Evolutionary conservation across 1,140 invertebrate genomes (phyloP), one percentile per base, ranked within the genome.

Genomic region (Cheumatopsyche charites): DNA sequence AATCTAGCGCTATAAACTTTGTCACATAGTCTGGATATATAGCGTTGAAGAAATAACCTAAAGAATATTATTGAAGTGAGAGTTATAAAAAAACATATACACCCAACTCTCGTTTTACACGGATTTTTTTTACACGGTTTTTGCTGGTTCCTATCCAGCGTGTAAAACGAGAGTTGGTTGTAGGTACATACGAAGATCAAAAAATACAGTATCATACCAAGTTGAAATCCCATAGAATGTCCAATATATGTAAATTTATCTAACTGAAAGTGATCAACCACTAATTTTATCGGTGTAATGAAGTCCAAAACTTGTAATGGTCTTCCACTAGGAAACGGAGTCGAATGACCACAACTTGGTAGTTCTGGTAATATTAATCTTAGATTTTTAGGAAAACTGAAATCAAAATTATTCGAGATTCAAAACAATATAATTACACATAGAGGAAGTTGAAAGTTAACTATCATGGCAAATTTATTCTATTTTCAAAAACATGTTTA

Each of bases 171-270:
- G n/a, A n/a, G n/a, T n/a, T n/a, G n/a, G n/a, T n/a, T n/a, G n/a
- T n/a, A n/a, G n/a, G n/a, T n/a, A n/a, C n/a, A n/a, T n/a, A n/a
- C n/a, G n/a, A n/a, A n/a, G n/a, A n/a, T n/a, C n/a, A n/a, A n/a
- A n/a, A 9, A 36, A 36, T 36, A 36, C 3, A 36, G 9, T 9
- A 36, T 36, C 29, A 36, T 23, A 74, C 75, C 75, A 26, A 76
- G 52, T 29, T 74, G 72, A 3, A 49, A 49, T 19, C 75, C 75
- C 75, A 76, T 72, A 0, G 75, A 76, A 58, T 76, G 75, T 26
- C 70, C 75, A 9, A 76, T 61, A 26, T 29, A 74, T 5, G 43
- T 69, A 61, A 74, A 76, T 9, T 72, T 55, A n/a, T 70, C 15
- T 23, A 76, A 43, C n/a, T 72, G 45, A 42, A 74, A 74, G 23